These are phyloP conservation scores for Phataginus tricuspis DNA, from an alignment of 2,797 vertebrate genomes.

Conservation along the genomic window DNA sequence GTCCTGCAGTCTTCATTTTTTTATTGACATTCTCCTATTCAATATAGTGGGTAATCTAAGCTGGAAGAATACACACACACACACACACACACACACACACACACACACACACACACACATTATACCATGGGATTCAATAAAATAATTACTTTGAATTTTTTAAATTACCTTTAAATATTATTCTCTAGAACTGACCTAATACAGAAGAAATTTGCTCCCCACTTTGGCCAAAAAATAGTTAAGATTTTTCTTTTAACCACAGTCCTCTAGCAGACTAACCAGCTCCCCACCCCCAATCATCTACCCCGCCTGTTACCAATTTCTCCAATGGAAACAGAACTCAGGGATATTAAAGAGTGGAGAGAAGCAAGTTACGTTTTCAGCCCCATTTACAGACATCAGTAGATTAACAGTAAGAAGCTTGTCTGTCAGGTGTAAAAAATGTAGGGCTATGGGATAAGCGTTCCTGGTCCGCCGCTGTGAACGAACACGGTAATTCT, in stretches of 20 bases:
- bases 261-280: neutral
- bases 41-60: neutral
- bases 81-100: no score
- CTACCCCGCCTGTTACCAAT: neutral
- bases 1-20: neutral
- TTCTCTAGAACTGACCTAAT: neutral
- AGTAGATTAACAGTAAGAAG: neutral
- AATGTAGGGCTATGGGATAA: neutral
- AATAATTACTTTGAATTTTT: neutral
- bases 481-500: neutral
- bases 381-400: neutral
- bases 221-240: neutral
- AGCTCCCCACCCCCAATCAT: neutral
- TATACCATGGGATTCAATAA: neutral
- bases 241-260: neutral
- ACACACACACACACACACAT: no score
- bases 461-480: rapidly evolving
- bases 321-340: neutral
- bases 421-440: neutral
- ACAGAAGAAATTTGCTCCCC: neutral
- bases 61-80: neutral
- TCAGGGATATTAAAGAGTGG: neutral
- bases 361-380: neutral
- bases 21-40: neutral
- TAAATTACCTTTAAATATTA: neutral